A percentile compares a stretch with the other conserved stretches of the same genome.
Conservation (phyloP, 2,888 invertebrate species). For the Pristionchus arcanus region DNA sequence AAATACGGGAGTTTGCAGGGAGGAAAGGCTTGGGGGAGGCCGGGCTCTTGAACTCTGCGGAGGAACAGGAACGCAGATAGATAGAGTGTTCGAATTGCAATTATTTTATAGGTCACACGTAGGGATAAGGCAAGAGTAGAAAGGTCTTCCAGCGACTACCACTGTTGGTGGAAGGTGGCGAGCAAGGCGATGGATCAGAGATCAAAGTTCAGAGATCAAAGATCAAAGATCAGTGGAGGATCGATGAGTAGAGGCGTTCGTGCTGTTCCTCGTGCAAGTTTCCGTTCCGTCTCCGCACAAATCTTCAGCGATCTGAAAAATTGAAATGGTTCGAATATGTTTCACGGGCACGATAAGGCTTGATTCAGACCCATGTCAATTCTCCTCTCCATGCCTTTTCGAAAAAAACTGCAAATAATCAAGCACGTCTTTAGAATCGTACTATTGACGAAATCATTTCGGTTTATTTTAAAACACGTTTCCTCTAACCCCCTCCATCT, state of each 20-base stretch:
- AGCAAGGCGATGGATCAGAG: background rate
- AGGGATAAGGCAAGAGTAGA: no score
- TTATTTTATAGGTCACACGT: no score
- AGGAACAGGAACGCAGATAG: background rate
- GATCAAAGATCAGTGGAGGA: conserved; percentile 39
- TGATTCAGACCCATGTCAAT: background rate
- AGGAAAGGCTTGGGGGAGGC: no score
- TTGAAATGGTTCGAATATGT: background rate
- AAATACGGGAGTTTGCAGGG: background rate
- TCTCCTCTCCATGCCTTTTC: background rate
- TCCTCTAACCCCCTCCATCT: no score
- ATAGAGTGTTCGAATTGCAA: background rate
- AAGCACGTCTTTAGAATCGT: no score
- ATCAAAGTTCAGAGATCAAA: background rate
- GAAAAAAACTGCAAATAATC: background rate
- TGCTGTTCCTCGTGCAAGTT: background rate
- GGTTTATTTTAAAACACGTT: no score
- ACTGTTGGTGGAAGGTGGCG: background rate
- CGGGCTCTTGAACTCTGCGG: no score
- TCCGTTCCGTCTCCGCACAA: conserved; percentile 12
- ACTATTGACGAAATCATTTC: no score
- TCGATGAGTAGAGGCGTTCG: background rate
- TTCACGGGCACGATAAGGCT: background rate
- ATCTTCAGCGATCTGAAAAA: conserved; percentile 26
- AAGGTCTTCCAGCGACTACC: no score